phyloP scores from a whole-genome alignment of 1,140 invertebrate species.

The Brachionus manjavacas region DNA sequence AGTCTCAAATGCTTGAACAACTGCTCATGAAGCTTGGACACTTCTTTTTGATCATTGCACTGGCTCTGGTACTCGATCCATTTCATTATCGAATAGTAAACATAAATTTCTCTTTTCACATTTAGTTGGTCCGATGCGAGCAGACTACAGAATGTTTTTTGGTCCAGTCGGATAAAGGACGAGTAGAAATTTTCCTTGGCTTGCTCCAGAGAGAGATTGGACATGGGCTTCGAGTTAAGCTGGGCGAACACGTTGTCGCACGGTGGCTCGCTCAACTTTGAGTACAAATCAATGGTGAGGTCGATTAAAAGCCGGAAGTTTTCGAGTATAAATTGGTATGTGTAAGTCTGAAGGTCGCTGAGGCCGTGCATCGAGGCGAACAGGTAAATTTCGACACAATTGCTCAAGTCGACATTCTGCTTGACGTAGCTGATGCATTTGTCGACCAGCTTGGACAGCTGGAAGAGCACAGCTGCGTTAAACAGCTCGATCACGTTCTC shows the following conservation, averaged over 20 bases:
- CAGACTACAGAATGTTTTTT: constrained; percentile 11
- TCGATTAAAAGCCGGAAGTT: constrained; percentile 48
- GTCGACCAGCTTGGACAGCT: constrained; percentile 57
- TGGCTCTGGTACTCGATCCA: constrained; percentile 54
- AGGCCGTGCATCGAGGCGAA: constrained; percentile 56
- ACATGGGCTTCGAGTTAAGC: constrained; percentile 48
- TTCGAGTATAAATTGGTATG: constrained; percentile 52
- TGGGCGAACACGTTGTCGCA: constrained; percentile 43
- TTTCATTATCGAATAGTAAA: constrained; percentile 55
- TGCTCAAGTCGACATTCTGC: constrained; percentile 55
- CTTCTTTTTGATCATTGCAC: neutral
- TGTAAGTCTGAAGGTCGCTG: constrained; percentile 50
- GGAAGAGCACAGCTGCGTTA: constrained; percentile 55
- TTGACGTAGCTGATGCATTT: constrained; percentile 54
- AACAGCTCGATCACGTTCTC: constrained; percentile 58
- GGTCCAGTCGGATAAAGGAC: constrained; percentile 41
- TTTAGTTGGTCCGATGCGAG: constrained; percentile 52
- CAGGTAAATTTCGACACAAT: constrained; percentile 57
- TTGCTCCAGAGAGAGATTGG: constrained; percentile 52
- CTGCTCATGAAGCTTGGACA: neutral
- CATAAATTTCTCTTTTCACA: constrained; percentile 55
- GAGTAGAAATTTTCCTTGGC: constrained; percentile 49
- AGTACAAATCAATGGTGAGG: neutral
- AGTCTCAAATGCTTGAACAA: constrained; percentile 29
- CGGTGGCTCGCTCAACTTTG: constrained; percentile 43